phyloP scores from a whole-genome alignment of 2,888 invertebrate genomes.

The Halictus ligatus region DNA sequence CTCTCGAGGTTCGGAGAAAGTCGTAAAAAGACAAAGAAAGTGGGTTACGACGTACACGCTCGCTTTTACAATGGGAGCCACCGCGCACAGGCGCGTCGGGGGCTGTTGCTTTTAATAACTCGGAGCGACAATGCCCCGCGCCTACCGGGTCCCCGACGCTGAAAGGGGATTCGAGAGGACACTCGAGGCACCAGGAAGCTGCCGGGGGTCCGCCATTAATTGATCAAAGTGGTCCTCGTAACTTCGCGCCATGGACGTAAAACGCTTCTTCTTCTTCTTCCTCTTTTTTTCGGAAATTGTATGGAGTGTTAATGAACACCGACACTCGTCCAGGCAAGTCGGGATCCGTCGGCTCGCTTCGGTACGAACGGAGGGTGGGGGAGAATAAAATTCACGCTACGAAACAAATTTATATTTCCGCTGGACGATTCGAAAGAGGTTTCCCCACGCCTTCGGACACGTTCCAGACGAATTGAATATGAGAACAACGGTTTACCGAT shows the following conservation, averaged over 20 bases:
- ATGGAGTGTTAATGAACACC: slow-evolving; percentile 6
- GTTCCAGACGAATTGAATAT: not conserved
- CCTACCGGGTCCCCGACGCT: not conserved
- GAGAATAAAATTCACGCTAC: not conserved
- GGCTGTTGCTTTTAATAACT: slow-evolving; percentile 27
- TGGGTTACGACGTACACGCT: slow-evolving; percentile 57
- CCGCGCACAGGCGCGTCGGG: not conserved
- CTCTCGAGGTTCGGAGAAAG: slow-evolving; percentile 43
- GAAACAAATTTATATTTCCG: not conserved
- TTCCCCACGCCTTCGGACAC: not conserved
- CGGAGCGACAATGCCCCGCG: slow-evolving; percentile 5
- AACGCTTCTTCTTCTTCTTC: not conserved
- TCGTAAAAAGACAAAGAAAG: slow-evolving; percentile 55
- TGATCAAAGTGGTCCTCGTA: slow-evolving; percentile 3
- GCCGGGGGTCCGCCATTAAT: slow-evolving; percentile 4
- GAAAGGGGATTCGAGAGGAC: slow-evolving; percentile 13
- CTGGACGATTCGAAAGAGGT: not conserved
- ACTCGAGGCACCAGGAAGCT: not conserved
- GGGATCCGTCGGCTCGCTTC: not conserved
- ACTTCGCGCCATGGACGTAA: not conserved
- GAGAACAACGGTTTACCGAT: not conserved
- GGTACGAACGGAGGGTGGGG: not conserved
- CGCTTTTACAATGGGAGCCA: slow-evolving; percentile 33
- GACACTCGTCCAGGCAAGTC: not conserved
- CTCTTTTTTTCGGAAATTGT: not conserved